Evolutionary conservation across 2,113 vertebrate species (phyloP), one percentile per base, ranked within the genome.

Genomic region (Thalassarche chlororhynchos): DNA sequence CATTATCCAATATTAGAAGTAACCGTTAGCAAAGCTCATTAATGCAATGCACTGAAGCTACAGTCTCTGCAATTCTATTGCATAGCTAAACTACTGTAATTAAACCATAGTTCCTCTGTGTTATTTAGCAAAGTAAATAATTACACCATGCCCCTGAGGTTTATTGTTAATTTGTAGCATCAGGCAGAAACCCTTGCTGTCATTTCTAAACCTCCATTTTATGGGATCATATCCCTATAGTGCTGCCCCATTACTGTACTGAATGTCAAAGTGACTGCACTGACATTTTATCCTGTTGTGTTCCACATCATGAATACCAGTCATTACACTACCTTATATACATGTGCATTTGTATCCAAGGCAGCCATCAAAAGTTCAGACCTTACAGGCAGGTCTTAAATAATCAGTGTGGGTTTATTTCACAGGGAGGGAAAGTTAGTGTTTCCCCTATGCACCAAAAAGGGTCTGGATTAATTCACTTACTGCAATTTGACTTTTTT

Each of bases 81-180:
- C 97, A 85, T 25, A 69, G 92, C 89, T 87, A 87, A 97, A 95
- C 95, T 77, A 58, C 85, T 69, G 77, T 93, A 96, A 98, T 96
- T 97, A 97, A 98, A 96, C 95, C 90, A 83, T 78, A 89, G 87
- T 18, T 20, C 78, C 81, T 90, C 97, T 72, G 77, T 89, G 92
- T 93, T 94, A 96, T 95, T 98, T 96, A 97, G 96, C 91, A 98
- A 97, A 98, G 97, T 97, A 98, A 98, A 97, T 94, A 96, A 97
- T 96, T 90, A 94, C 78, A 94, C 79, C 20, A 1, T 91, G 89
- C 79, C 95, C 97, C 62, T 32, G 93, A 87, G 79, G 85, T 87
- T 79, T 44, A 70, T 51, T 69, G 94, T 64, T 71, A 9, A 83
- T 87, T 61, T 92, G 57, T 13, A 80, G 64, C 60, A 83, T 20